Evolutionary conservation across 1,140 invertebrate species (phyloP).

Genomic region (Micrasema minimum): DNA sequence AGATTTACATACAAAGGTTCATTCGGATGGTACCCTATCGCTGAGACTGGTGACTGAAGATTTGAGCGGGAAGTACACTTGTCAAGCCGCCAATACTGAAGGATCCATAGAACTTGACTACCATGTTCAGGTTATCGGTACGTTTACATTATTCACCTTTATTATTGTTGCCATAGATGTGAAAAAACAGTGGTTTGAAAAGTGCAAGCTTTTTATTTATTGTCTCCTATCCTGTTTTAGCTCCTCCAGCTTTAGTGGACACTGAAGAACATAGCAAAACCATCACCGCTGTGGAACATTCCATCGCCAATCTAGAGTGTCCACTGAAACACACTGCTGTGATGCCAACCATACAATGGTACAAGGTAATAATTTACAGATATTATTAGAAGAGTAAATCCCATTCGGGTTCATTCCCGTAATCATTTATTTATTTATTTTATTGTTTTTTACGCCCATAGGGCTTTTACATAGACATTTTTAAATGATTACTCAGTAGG

Average conservation of each 20-base stretch:
- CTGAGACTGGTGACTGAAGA: conserved; percentile 59
- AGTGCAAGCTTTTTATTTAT: too few species aligned
- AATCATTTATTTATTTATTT: neutral
- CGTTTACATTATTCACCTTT: neutral
- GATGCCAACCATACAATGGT: conserved; percentile 59
- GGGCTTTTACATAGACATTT: too few species aligned
- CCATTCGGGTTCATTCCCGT: neutral
- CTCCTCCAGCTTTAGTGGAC: conserved; percentile 55
- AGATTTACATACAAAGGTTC: conserved; percentile 59
- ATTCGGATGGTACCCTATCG: conserved; percentile 57
- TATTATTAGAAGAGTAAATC: neutral
- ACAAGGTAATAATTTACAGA: conserved; percentile 59
- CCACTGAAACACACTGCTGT: conserved; percentile 54
- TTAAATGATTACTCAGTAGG: too few species aligned
- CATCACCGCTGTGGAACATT: conserved; percentile 57
- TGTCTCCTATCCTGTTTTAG: conserved; percentile 51
- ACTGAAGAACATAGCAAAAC: conserved; percentile 52
- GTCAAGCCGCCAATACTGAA: conserved; percentile 57
- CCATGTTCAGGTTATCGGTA: conserved; percentile 46
- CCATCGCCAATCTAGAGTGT: conserved; percentile 55
- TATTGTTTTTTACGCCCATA: too few species aligned
- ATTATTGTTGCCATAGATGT: too few species aligned
- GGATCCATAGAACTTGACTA: conserved; percentile 51
- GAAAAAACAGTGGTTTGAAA: neutral
- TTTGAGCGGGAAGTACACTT: conserved; percentile 60